Evolutionary conservation across 2,113 vertebrate genomes (phyloP), one percentile per base, ranked within the genome.

Genomic region (Turnix velox): DNA sequence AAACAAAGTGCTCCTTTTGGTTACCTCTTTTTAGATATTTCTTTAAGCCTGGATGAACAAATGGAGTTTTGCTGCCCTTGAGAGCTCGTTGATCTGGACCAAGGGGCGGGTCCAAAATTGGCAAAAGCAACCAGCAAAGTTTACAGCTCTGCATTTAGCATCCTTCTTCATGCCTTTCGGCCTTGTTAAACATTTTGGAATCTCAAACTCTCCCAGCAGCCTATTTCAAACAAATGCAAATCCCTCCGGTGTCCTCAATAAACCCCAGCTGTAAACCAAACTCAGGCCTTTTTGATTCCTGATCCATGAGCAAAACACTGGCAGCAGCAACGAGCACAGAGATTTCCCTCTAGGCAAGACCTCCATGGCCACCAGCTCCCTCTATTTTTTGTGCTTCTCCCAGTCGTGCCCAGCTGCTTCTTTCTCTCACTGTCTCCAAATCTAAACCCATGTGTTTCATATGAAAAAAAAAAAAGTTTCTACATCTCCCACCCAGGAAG

Each of bases 401-500:
- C 87, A 88, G 65, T 7, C 14, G 16, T 90, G 75, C 83, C 90
- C 95, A 87, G 43, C 49, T 92, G 92, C 89, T 96, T 66, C 73
- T 57, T 48, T 19, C 77, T 89, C 78, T 81, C 86, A 28, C 85
- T 66, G 58, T 59, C 84, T 94, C 79, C 58, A 25, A 95, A 93
- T 59, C 71, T 88, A 87, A 94, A 92, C 71, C 49, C 90, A 59
- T 46, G 40, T 49, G 57, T 96, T 97, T 87, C 49, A 83, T 49
- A 87, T n/a, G 52, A 92, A 96, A 76, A 82, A 94, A 57, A 57
- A 35, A 52, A n/a, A 55, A 93, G 57, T 91, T 93, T 95, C 90
- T 59, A 33, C 62, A 68, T 92, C 96, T 94, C 94, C 86, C 94
- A 95, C 97, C 96, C 95, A 88, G 96, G 96, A 94, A 93, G 90